Conservation (phyloP, 2,888 invertebrate species). For the Xanthorhoe designata region DNA sequence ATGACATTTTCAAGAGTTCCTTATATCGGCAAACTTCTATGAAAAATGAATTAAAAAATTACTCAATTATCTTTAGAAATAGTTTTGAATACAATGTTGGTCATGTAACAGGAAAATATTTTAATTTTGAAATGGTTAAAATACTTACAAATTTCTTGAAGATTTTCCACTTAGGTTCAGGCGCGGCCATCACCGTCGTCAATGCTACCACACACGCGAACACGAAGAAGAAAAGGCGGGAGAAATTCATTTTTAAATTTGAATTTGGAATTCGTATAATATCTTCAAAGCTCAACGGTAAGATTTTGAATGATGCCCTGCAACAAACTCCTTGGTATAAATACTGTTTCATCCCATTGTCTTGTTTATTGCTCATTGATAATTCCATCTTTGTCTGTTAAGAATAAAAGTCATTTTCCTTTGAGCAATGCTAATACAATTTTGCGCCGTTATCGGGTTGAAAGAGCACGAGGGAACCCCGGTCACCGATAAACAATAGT, state of each 20-base stretch:
- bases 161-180: conserved; percentile 60
- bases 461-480: conserved; percentile 34
- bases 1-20: no score
- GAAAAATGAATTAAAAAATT: no score
- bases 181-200: conserved; percentile 51
- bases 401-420: conserved; percentile 12
- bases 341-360: conserved; percentile 9
- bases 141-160: conserved; percentile 65
- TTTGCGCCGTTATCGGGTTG: conserved; percentile 33
- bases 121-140: no score
- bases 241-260: conserved; percentile 57
- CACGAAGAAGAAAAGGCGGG: conserved; percentile 56
- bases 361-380: background rate
- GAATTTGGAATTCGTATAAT: conserved; percentile 16
- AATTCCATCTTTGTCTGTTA: background rate
- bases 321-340: conserved; percentile 8
- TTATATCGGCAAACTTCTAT: no score
- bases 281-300: background rate
- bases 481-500: conserved; percentile 23
- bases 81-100: no score
- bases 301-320: conserved; percentile 25
- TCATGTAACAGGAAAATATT: no score
- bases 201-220: conserved; percentile 56
- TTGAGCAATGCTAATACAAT: conserved; percentile 4
- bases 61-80: no score